Evolutionary conservation across 1,140 invertebrate genomes (phyloP).

Genomic region (Leptinotarsa defecta): DNA sequence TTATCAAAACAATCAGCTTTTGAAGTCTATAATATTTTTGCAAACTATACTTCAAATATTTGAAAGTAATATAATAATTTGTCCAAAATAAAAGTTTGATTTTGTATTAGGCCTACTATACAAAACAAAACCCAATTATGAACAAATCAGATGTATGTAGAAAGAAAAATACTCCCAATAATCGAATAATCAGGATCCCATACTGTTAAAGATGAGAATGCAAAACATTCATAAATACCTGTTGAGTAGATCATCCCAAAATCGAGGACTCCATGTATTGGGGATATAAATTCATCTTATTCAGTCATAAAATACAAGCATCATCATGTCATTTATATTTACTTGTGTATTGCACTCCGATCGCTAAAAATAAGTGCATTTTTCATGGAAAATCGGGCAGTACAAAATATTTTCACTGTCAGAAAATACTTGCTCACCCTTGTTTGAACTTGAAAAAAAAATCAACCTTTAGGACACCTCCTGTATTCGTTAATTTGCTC

Average conservation of each 20-base stretch:
- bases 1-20: too few relatives aligned
- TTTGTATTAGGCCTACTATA: too few relatives aligned
- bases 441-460: too few relatives aligned
- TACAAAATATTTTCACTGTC: neutral
- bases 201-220: neutral
- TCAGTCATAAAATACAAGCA: neutral
- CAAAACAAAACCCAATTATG: too few relatives aligned
- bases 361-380: conserved; percentile 14
- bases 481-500: neutral
- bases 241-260: neutral
- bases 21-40: too few relatives aligned
- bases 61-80: too few relatives aligned
- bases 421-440: neutral
- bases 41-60: too few relatives aligned
- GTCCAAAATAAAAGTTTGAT: too few relatives aligned
- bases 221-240: conserved; percentile 18
- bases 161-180: too few relatives aligned
- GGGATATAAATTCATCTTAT: neutral
- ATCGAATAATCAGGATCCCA: too few relatives aligned
- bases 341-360: neutral
- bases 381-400: neutral
- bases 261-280: neutral
- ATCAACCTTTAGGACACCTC: neutral
- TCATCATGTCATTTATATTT: neutral
- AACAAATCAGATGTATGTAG: too few relatives aligned